Percentiles rank a stretch among this genome's conserved stretches.
phyloP scores from a whole-genome alignment of 2,888 invertebrate genomes.

The Slavum lentiscoides region DNA sequence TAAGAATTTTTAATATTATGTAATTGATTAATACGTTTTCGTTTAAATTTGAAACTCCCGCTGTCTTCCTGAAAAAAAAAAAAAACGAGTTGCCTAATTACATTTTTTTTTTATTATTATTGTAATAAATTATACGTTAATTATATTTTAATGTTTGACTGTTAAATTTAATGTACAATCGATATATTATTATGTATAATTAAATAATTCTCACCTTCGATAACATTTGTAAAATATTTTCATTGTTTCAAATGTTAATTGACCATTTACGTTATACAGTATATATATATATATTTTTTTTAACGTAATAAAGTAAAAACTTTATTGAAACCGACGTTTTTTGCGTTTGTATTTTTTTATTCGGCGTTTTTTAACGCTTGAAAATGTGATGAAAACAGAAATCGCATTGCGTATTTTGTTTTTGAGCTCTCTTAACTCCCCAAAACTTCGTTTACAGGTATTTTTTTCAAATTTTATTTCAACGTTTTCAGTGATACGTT shows the following conservation, averaged over 20 bases:
- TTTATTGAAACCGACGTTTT: too few relatives aligned
- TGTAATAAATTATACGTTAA: not conserved
- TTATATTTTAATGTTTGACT: slow-evolving; percentile 20
- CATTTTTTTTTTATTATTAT: slow-evolving; percentile 3
- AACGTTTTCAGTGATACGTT: too few relatives aligned
- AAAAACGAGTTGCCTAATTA: not conserved
- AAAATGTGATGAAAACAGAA: too few relatives aligned
- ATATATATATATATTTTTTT: too few relatives aligned
- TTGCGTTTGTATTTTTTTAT: too few relatives aligned
- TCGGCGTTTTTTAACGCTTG: too few relatives aligned
- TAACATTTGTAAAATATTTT: not conserved
- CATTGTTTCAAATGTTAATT: too few relatives aligned
- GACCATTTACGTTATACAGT: not conserved
- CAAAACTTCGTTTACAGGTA: too few relatives aligned
- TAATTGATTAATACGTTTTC: slow-evolving; percentile 16
- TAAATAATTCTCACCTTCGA: not conserved
- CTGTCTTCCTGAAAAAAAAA: slow-evolving; percentile 37
- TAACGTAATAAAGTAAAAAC: too few relatives aligned
- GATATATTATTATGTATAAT: not conserved
- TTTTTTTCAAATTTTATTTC: too few relatives aligned
- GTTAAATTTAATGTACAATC: slow-evolving; percentile 6
- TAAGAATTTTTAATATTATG: slow-evolving; percentile 5
- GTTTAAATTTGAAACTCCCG: not conserved
- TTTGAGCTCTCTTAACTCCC: too few relatives aligned
- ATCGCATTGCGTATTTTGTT: too few relatives aligned